These are phyloP conservation scores for Serilophus lunatus DNA, from an alignment of 2,113 vertebrate species.

Conservation along the genomic window DNA sequence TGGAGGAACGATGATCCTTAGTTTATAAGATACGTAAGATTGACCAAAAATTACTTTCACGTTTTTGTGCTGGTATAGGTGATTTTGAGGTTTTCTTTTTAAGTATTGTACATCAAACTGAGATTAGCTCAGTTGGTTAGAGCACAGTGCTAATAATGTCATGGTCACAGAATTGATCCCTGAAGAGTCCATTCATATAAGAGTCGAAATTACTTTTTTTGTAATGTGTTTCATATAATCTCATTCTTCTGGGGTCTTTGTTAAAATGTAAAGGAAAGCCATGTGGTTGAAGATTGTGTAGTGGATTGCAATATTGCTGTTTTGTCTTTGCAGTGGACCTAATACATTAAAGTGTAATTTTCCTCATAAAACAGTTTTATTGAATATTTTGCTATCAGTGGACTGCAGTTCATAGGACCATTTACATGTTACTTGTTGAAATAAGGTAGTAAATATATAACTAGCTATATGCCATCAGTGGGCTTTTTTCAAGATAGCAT, in stretches of 20 bases:
- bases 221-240: not conserved
- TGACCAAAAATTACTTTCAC: no score
- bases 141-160: no score
- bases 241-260: not conserved
- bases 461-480: not conserved
- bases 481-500: not conserved
- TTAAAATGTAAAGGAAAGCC: not conserved
- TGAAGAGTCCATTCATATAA: no score
- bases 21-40: not conserved
- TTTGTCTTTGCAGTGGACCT: not conserved
- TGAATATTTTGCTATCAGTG: not conserved
- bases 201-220: not conserved
- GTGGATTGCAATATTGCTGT: not conserved
- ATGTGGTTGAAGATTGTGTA: accelerated
- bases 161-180: no score
- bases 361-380: not conserved
- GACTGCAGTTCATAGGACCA: not conserved
- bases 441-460: not conserved
- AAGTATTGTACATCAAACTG: no score
- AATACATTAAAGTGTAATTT: not conserved
- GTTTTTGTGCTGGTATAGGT: no score
- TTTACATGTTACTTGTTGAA: not conserved
- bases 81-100: no score
- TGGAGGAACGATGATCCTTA: not conserved
- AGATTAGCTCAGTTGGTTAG: no score